A percentile compares a stretch with the other conserved stretches of the same genome.
Evolutionary conservation across 2,888 invertebrate genomes (phyloP).

Genomic region (Parnassius glacialis): DNA sequence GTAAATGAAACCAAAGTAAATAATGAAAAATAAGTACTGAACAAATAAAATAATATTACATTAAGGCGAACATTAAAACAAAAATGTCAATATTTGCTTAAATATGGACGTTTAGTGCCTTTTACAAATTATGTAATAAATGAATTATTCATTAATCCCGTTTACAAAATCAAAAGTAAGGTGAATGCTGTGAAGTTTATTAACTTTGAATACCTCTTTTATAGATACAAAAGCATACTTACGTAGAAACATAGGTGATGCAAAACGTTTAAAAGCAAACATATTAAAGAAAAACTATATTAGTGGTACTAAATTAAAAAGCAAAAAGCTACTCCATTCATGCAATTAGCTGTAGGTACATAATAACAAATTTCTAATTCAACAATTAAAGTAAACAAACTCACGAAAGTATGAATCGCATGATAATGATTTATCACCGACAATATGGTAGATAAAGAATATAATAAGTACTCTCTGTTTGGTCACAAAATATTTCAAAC

Average conservation of each 20-base stretch:
- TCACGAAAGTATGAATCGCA: slow-evolving; percentile 19
- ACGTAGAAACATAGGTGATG: background rate
- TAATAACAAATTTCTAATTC: background rate
- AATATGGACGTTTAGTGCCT: no score
- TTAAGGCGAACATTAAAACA: background rate
- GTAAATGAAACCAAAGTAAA: slow-evolving; percentile 2
- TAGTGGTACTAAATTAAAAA: no score
- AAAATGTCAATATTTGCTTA: background rate
- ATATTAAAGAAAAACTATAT: background rate
- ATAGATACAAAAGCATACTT: background rate
- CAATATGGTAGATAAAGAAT: slow-evolving; percentile 50
- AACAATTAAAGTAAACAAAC: slow-evolving; percentile 1
- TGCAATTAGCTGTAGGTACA: background rate
- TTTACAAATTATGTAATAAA: no score
- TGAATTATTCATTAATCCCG: no score
- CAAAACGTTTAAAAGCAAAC: background rate
- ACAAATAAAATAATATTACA: background rate
- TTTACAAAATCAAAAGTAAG: no score
- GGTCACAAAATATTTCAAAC: background rate
- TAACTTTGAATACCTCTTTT: no score
- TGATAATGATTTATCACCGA: slow-evolving; percentile 56
- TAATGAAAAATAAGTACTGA: background rate
- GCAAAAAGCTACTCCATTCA: background rate
- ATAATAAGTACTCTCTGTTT: slow-evolving; percentile 8
- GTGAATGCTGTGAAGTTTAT: no score